Evolutionary conservation across 2,888 invertebrate genomes (phyloP), one percentile per base, ranked within the genome.

Genomic region (Brachypterus glaber): DNA sequence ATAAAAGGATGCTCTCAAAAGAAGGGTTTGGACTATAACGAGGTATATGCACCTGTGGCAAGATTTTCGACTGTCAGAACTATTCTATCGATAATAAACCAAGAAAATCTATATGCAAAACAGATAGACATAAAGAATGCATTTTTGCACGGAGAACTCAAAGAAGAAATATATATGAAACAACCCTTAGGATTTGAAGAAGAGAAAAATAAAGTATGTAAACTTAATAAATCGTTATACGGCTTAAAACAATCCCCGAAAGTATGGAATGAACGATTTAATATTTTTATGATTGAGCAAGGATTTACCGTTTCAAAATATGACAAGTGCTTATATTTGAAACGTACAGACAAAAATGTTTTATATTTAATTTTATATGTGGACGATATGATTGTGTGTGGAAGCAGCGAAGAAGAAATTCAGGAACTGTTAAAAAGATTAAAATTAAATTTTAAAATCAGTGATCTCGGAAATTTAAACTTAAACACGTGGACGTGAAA

Each of bases 1-100:
- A 32, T 46, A 8, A 52, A 49, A 36, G 52, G 52, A 8, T 54
- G 47, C 34, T 16, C 44, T 5, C 53, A 54, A 41, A 32, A 29
- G 40, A 5, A 32, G 14, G 32, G 32, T 15, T 32, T 30, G 9
- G 25, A 32, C 17, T 32, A 32, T 17, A 15, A 32, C 7, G 32
- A 32, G 11, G 14, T 15, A 25, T 41, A 25, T 15, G 39, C 39
- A 17, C 37, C 41, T 17, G 41, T 41, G 16, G 40, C 40, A 8
- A 36, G 40, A 29, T 18, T 43, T 16, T 15, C 37, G 14, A 40
- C 37, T 14, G 12, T 40, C 15, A 41, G 39, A 24, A 40, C 24
- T 30, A 17, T 40, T 14, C 21, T 36, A 12, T 25, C 36, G 29
- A 24, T 40, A 24, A 21, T 29, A 9, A 33, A 29, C 35, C 8